Percentiles rank a stretch among this genome's conserved stretches.
Evolutionary conservation across 1,140 invertebrate species (phyloP).

Genomic region (Cataglyphis hispanica): DNA sequence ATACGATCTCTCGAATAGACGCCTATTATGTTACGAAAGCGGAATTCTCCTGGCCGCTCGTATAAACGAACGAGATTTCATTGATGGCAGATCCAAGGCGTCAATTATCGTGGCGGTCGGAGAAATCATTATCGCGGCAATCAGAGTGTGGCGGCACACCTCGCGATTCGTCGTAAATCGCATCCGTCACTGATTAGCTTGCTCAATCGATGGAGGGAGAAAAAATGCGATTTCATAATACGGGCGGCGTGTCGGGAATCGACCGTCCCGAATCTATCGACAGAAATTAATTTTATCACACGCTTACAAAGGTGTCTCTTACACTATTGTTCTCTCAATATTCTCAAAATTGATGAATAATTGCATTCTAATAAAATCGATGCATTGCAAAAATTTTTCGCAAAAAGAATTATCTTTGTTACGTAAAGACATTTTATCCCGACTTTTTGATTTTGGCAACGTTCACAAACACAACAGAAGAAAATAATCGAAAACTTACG

Average conservation of each 20-base stretch:
- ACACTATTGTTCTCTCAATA: constrained; percentile 6
- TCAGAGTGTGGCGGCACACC: constrained; percentile 82
- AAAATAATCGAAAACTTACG: not conserved
- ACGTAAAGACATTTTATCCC: not conserved
- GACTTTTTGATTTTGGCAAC: not conserved
- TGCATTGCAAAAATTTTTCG: not conserved
- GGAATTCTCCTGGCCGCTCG: constrained; percentile 23
- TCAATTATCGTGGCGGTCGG: constrained; percentile 73
- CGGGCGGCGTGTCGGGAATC: constrained; percentile 27
- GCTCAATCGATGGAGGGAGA: constrained; percentile 31
- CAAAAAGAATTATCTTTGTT: constrained; percentile 10
- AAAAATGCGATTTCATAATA: constrained; percentile 61
- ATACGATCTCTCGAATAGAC: constrained; percentile 10
- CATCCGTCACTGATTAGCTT: constrained; percentile 72
- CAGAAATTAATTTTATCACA: constrained; percentile 25
- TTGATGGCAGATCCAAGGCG: constrained; percentile 46
- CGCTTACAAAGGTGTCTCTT: not conserved
- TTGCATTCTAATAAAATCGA: not conserved
- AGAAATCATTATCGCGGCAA: constrained; percentile 80
- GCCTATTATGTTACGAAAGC: constrained; percentile 21
- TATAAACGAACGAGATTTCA: constrained; percentile 51
- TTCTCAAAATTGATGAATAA: not conserved
- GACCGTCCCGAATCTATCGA: not conserved
- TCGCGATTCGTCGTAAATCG: constrained; percentile 72
- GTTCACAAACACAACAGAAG: not conserved